phyloP scores from a whole-genome alignment of 2,888 invertebrate genomes.

The Mesorhabditis belari region DNA sequence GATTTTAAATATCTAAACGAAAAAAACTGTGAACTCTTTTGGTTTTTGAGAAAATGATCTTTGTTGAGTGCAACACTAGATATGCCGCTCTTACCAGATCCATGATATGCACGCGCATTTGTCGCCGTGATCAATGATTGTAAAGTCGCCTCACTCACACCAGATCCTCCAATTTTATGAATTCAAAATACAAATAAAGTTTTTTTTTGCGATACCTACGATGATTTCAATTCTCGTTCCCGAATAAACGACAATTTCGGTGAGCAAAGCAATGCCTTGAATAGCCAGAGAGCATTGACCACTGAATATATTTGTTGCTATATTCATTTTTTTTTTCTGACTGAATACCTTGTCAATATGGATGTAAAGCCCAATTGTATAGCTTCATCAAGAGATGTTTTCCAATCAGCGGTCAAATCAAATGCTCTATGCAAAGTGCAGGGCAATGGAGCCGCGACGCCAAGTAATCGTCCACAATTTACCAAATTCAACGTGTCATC shows the following conservation, averaged over 20 bases:
- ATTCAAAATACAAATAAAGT: neutral
- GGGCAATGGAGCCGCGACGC: conserved; percentile 15
- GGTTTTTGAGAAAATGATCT: too few species aligned
- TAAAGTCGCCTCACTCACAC: conserved; percentile 6
- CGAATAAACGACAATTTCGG: conserved; percentile 14
- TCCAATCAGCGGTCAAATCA: conserved; percentile 26
- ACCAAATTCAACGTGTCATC: conserved; percentile 14
- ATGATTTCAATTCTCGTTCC: conserved; percentile 14
- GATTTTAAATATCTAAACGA: too few species aligned
- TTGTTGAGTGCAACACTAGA: neutral
- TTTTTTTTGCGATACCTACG: conserved; percentile 6
- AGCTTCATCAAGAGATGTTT: conserved; percentile 13
- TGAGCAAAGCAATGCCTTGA: conserved; percentile 20
- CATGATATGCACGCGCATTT: conserved; percentile 1
- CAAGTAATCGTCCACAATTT: conserved; percentile 14
- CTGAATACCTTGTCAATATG: conserved; percentile 23
- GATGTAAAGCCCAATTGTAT: conserved; percentile 22
- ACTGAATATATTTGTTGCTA: conserved; percentile 4
- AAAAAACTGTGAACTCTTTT: too few species aligned
- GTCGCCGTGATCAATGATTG: neutral
- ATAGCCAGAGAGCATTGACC: conserved; percentile 23
- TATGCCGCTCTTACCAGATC: neutral
- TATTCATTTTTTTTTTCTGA: neutral
- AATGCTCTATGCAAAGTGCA: conserved; percentile 29
- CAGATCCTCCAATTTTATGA: conserved; percentile 6